Base-by-base conservation (phyloP, 2,888 invertebrate species). In the Drosophila prostipennis region DNA sequence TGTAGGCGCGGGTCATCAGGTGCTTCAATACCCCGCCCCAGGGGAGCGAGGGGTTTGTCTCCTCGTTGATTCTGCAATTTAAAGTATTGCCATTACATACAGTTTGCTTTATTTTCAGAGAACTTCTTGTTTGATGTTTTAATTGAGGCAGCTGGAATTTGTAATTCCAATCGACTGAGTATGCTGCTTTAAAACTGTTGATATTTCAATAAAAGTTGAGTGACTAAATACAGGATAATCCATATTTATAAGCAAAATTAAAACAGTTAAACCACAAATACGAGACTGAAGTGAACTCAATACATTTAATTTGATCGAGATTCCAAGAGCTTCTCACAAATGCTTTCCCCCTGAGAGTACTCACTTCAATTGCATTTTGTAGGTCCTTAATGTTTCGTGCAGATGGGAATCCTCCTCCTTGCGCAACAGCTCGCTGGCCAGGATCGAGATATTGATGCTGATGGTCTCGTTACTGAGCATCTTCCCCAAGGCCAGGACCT, bases 21-120 rank as follows among this genome's bases (percentile, higher is more conserved):
- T 82, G 80, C 55, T 74, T 81, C 1, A 87, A 58, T n/a, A 80
- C 78, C 0, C 91, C 91, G 10, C 91, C 91, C 91, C 91, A 91
- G 3, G 89, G 74, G 8, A 91, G 70, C 1, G 85, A 87, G 0
- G 91, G 91, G 72, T 89, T 91, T 7, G 77, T 82, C 60, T 89
- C 89, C 67, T 89, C 87, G 19, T 80, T 86, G 40, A 91, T 82
- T 69, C 91, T 91, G 55, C 1, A 11, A 56, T 3, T 46, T n/a
- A 0, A 4, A 45, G 2, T 2, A 2, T 26, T 26, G 6, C 23
- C 3, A 23, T 23, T 3, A 23, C 3, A 2, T 23, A 3, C 3
- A 23, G 23, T 23, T 23, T 4, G 23, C 4, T 23, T 23, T 3
- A 23, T 23, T 23, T 23, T 23, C 23, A 23, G 23, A 23, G 23